Percentiles rank a stretch among this genome's conserved stretches.
phyloP scores from a whole-genome alignment of 2,113 vertebrate species.

The Gymnobelideus leadbeateri region DNA sequence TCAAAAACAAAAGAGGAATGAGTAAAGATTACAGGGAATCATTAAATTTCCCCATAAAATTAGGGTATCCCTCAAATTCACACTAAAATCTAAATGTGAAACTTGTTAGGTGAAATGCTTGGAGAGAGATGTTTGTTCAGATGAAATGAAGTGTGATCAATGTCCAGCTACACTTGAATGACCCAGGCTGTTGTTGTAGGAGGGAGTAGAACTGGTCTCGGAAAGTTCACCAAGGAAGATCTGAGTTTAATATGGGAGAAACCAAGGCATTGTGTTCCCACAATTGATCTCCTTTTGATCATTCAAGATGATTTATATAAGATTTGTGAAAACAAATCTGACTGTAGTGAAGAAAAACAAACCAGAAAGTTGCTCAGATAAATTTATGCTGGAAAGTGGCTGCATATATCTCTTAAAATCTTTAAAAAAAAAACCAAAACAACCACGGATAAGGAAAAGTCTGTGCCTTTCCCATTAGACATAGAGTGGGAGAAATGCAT shows the following conservation, averaged over 20 bases:
- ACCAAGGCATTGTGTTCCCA: not conserved
- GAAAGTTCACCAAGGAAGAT: conserved; percentile 71
- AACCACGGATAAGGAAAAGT: conserved; percentile 24
- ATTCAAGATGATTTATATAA: conserved; percentile 57
- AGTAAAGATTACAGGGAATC: conserved; percentile 26
- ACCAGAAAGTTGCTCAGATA: conserved; percentile 59
- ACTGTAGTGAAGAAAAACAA: conserved; percentile 59
- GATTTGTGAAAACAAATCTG: conserved; percentile 28
- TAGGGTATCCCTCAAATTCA: conserved; percentile 10
- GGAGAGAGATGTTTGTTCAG: conserved; percentile 45
- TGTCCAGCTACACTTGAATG: not conserved
- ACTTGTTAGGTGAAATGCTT: not conserved
- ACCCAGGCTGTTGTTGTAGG: conserved; percentile 50
- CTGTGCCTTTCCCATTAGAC: conserved; percentile 24
- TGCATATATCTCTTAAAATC: conserved; percentile 39
- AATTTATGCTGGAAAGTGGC: conserved; percentile 55
- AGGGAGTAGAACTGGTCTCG: conserved; percentile 20
- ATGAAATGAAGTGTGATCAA: conserved; percentile 22
- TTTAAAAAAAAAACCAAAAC: not conserved
- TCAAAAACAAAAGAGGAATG: not conserved
- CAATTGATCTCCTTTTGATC: conserved; percentile 34
- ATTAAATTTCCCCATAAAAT: conserved; percentile 25
- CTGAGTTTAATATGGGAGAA: conserved; percentile 25
- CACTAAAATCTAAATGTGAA: conserved; percentile 33
- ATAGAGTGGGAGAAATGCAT: conserved; percentile 31